Evolutionary conservation across 2,888 invertebrate species (phyloP).

Genomic region (Tenthredo notha): DNA sequence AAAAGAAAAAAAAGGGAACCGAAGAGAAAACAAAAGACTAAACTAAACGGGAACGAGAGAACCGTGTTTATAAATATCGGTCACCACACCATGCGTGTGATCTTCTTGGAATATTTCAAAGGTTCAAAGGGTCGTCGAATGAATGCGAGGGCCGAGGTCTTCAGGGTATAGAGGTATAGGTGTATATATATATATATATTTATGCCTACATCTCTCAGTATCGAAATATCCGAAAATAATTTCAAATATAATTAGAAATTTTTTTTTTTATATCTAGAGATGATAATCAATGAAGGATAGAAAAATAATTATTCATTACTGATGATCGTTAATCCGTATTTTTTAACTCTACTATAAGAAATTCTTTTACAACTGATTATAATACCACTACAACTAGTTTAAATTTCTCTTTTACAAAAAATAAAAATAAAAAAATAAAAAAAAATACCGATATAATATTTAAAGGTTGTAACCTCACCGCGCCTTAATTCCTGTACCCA

Average conservation of each 20-base stretch:
- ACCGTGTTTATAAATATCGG: constrained; percentile 48
- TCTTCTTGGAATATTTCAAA: constrained; percentile 48
- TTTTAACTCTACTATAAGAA: neutral
- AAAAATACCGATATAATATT: neutral
- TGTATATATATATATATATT: neutral
- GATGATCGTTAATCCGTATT: neutral
- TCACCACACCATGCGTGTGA: constrained; percentile 49
- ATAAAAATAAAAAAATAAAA: no score
- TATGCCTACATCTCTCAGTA: neutral
- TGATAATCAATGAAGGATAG: neutral
- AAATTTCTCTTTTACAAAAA: neutral
- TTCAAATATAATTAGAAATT: neutral
- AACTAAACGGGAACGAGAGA: neutral
- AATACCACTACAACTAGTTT: neutral
- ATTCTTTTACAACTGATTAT: neutral
- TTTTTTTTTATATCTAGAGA: neutral
- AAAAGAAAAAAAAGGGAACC: neutral
- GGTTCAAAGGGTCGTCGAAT: constrained; percentile 41
- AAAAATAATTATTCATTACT: neutral
- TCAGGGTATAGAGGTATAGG: neutral
- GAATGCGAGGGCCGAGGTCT: neutral
- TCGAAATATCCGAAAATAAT: neutral
- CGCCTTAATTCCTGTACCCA: constrained; percentile 11
- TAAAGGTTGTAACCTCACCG: neutral
- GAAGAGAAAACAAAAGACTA: constrained; percentile 51